Conservation (phyloP, 2,797 vertebrate species). For the Sphenopsis melanotis region DNA sequence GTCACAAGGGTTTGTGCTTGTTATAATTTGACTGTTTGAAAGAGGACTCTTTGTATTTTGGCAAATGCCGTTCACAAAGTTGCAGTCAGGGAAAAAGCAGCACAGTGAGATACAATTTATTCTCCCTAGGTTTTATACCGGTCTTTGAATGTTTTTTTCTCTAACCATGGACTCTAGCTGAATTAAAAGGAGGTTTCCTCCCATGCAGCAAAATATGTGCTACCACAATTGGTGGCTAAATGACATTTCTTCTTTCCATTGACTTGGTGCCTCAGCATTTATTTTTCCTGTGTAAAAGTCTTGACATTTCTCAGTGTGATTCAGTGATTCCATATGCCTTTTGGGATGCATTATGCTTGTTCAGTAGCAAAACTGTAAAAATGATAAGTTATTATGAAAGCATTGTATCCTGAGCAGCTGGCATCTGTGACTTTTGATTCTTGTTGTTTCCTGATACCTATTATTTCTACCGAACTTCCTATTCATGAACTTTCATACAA, state of each 20-base stretch:
- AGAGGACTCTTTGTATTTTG: conserved; percentile 23
- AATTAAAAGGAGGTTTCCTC: conserved; percentile 44
- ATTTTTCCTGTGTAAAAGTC: conserved; percentile 38
- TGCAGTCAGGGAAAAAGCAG: background rate
- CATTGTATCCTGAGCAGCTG: conserved; percentile 49
- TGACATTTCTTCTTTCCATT: conserved; percentile 17
- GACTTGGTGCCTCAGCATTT: background rate
- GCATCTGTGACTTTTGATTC: conserved; percentile 55
- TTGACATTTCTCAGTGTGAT: conserved; percentile 46
- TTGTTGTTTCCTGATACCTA: conserved; percentile 56
- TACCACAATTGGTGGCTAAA: conserved; percentile 7
- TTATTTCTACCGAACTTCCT: conserved; percentile 60
- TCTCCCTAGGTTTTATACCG: conserved; percentile 9
- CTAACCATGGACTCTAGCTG: background rate
- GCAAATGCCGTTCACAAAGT: background rate
- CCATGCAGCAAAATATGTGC: background rate
- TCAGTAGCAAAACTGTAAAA: conserved; percentile 55
- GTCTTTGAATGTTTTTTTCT: conserved; percentile 14
- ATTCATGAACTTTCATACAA: conserved; percentile 41
- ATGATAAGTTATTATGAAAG: conserved; percentile 43
- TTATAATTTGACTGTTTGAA: background rate
- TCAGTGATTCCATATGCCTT: conserved; percentile 32
- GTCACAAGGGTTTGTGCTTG: background rate
- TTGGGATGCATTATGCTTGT: conserved; percentile 31
- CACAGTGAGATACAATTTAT: background rate